phyloP scores from a whole-genome alignment of 2,888 invertebrate species.

The Dicycla oo region DNA sequence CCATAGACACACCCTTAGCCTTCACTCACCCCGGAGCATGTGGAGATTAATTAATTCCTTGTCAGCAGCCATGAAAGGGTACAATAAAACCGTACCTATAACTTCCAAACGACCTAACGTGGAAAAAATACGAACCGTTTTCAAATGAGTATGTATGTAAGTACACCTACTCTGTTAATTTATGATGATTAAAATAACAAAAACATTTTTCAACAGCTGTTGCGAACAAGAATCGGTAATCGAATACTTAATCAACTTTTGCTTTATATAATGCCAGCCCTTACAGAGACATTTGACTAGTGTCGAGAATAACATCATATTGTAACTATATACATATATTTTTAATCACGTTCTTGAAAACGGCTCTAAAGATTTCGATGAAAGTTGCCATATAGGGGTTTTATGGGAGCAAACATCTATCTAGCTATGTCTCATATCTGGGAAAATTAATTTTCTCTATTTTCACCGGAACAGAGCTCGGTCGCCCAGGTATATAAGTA shows the following conservation, averaged over 20 bases:
- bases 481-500: too few relatives aligned
- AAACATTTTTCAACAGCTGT: not conserved
- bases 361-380: too few relatives aligned
- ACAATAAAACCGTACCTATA: slow-evolving; percentile 21
- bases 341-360: too few relatives aligned
- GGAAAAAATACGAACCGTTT: slow-evolving; percentile 18
- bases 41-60: slow-evolving; percentile 44
- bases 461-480: too few relatives aligned
- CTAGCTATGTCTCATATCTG: too few relatives aligned
- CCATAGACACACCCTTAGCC: slow-evolving; percentile 25
- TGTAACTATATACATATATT: too few relatives aligned
- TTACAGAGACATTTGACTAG: not conserved
- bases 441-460: too few relatives aligned
- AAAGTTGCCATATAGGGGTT: too few relatives aligned
- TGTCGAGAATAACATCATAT: not conserved
- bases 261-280: not conserved
- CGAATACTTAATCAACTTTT: not conserved
- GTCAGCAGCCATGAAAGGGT: slow-evolving; percentile 24
- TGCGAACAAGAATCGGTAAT: not conserved
- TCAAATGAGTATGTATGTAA: not conserved
- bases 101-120: slow-evolving; percentile 27
- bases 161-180: not conserved
- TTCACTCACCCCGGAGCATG: slow-evolving; percentile 20
- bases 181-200: not conserved
- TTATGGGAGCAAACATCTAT: too few relatives aligned